Evolutionary conservation across 2,888 invertebrate genomes (phyloP), one percentile per base, ranked within the genome.

Genomic region (Hypercompe scribonia): DNA sequence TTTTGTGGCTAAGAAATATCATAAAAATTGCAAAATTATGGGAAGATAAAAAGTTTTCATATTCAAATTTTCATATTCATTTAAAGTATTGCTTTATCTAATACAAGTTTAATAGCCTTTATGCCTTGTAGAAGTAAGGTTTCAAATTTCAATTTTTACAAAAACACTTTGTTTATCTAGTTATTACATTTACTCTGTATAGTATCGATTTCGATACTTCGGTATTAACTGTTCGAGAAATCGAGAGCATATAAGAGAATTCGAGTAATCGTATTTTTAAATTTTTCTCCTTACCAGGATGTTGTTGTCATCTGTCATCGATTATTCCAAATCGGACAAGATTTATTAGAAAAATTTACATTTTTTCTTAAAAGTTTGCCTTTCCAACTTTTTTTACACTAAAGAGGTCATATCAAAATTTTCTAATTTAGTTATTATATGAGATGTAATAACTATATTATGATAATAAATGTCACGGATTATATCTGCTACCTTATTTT

Each of bases 381-480:
- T 50, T n/a, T 39, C 21, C 15, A 36, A 34, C 24, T 54, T 34
- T 58, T 50, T 58, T 39, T 24, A 11, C 11, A 34, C 24, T n/a
- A 13, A 28, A 39, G 39, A n/a, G 28, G 39, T 66, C 39, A 65
- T 58, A 36, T 68, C 36, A 34, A 36, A 31, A 39, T 18, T 33
- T 33, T 8, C 3, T 36, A 65, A 65, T n/a, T 24, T 34, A 69
- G 34, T 58, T 68, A 68, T 58, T 68, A 36, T 70, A 72, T 69
- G 64, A 68, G 46, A 65, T 11, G 54, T 33, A 54, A 58, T 15
- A 64, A 61, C 50, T 39, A 73, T 66, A 74, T 68, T 69, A 58
- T 39, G 64, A 54, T 64, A n/a, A 69, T 69, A 74, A 21, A 66
- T 79, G 58, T n/a, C 61, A 68, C 39, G 24, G 46, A 71, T 83